Base-by-base conservation (phyloP, 2,888 invertebrate species). In the Tetheella fluctuosa region DNA sequence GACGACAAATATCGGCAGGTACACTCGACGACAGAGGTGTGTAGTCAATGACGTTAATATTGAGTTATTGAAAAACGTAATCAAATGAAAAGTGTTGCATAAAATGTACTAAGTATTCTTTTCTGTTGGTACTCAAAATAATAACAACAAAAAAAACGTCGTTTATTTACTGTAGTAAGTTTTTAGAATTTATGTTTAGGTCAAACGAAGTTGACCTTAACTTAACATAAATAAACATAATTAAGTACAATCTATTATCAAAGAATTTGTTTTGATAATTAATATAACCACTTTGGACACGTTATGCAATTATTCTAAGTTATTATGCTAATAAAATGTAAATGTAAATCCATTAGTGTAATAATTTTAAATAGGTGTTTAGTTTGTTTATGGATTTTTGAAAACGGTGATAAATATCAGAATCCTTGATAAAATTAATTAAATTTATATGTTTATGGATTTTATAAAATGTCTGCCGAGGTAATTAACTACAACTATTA, bases 1-100 rank as follows among this genome's bases (percentile, higher is more conserved):
- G 79, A 74, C 78, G 77, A 83, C 81, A 85, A 85, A 83, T 83
- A 85, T 80, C 73, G 71, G n/a, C n/a, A n/a, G n/a, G 62, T 65
- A 64, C 68, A 65, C 73, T 67, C 20, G 42, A 20, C 10, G 42
- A 42, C 42, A 42, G 42, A 42, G 42, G 42, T 42, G 3, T 17
- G 17, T 42, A 6, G 6, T 6, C n/a, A n/a, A n/a, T n/a, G n/a
- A n/a, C n/a, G n/a, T n/a, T n/a, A n/a, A n/a, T n/a, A n/a, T n/a
- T n/a, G n/a, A n/a, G n/a, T n/a, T n/a, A n/a, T n/a, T n/a, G n/a
- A n/a, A n/a, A n/a, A n/a, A n/a, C n/a, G n/a, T n/a, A n/a, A n/a
- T n/a, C n/a, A n/a, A n/a, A n/a, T n/a, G n/a, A n/a, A n/a, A n/a
- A n/a, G n/a, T n/a, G n/a, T n/a, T n/a, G n/a, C n/a, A n/a, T n/a